Evolutionary conservation across 2,797 vertebrate genomes (phyloP), one percentile per base, ranked within the genome.

Genomic region (Ataeniobius toweri): DNA sequence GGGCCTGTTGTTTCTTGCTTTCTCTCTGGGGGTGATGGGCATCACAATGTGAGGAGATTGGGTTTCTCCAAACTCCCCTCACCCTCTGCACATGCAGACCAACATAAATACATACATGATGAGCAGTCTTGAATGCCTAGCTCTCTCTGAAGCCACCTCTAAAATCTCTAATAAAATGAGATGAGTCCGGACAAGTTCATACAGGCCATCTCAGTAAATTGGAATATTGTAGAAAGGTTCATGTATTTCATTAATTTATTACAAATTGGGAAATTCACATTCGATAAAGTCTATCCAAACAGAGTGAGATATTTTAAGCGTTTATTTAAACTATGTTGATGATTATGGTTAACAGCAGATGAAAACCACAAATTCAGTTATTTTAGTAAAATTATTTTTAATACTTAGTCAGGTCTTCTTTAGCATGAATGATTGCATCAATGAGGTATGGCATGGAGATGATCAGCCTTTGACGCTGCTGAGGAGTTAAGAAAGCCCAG

Each of bases 1-100:
- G 95, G 94, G 91, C 91, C 94, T 94, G 95, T 93, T 94, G 92
- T 95, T 93, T 91, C 86, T 92, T 85, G 80, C 90, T 88, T 88
- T 93, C 88, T 92, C 91, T 93, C 92, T 88, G 83, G 93, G 91
- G 92, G 92, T 86, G 86, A 89, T 90, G 92, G 92, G 94, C 93
- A 93, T 91, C 91, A 69, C 91, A 93, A 92, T 91, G 94, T 91
- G 91, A 92, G 89, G 89, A 91, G 92, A 95, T 95, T 90, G 93
- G 90, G 94, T 94, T 95, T 95, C 94, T 77, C 85, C 88, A 50
- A 86, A 89, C 83, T 88, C 89, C 84, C 87, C 84, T 86, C 84
- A 65, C 87, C 85, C 90, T 86, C 83, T 76, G 79, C 39, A 61
- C 86, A 88, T 44, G 56, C 18, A 70, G 31, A 75, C 90, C 91